phyloP scores from a whole-genome alignment of 2,888 invertebrate species.

The Ormyrus labotus region DNA sequence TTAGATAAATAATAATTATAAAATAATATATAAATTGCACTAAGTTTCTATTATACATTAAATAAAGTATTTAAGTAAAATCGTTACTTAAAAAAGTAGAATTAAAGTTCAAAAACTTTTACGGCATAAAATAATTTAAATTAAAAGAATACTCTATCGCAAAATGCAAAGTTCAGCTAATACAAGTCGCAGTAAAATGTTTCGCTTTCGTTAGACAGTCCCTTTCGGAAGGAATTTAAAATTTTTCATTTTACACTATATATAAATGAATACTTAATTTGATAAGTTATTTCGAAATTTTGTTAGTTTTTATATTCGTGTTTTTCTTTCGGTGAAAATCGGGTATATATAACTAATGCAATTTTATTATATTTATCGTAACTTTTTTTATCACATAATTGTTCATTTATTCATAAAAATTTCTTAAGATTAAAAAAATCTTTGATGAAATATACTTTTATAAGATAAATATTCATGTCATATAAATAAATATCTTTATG shows the following conservation, averaged over 20 bases:
- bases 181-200: constrained; percentile 1
- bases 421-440: constrained; percentile 5
- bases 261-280: constrained; percentile 23
- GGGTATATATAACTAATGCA: constrained; percentile 26
- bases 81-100: background rate
- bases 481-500: background rate
- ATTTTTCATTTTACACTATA: constrained; percentile 5
- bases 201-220: constrained; percentile 21
- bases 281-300: constrained; percentile 19
- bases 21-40: constrained; percentile 11
- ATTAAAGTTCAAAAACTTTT: constrained; percentile 20
- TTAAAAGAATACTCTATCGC: constrained; percentile 9
- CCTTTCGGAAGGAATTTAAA: background rate
- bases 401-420: constrained; percentile 43
- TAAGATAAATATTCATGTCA: constrained; percentile 9
- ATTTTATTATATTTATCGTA: constrained; percentile 34
- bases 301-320: background rate
- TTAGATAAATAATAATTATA: constrained; percentile 17
- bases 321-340: constrained; percentile 18
- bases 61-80: background rate
- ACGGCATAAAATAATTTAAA: constrained; percentile 20
- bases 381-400: constrained; percentile 48
- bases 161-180: background rate
- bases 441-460: constrained; percentile 13
- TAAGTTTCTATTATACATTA: background rate